These are phyloP conservation scores for Charina bottae DNA, from an alignment of 2,113 vertebrate genomes.

Conservation along the genomic window DNA sequence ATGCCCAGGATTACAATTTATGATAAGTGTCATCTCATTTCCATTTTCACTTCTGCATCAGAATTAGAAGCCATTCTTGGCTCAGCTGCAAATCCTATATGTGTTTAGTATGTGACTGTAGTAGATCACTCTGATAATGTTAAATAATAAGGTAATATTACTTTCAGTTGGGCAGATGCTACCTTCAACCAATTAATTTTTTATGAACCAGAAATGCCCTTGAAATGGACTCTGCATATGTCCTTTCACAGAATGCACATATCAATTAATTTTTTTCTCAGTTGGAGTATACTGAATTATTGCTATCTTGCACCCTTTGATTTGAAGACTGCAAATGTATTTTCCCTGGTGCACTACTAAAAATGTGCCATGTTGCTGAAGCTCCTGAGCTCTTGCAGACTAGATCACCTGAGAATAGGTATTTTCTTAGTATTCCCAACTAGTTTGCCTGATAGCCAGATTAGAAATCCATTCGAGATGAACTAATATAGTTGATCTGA, in stretches of 20 bases:
- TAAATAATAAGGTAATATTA: not conserved
- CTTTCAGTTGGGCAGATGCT: not conserved
- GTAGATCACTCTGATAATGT: not conserved
- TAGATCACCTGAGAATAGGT: accelerated
- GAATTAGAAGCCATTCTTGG: accelerated
- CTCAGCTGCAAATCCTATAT: not conserved
- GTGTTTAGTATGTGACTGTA: not conserved
- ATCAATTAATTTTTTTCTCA: conserved; percentile 18
- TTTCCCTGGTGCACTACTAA: accelerated
- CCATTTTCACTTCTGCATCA: accelerated
- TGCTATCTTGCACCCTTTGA: not conserved
- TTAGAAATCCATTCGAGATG: not conserved
- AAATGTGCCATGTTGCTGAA: not conserved
- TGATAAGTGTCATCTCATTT: not conserved
- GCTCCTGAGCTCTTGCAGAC: not conserved
- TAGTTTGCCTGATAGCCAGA: not conserved
- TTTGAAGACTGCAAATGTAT: not conserved
- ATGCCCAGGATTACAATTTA: not conserved
- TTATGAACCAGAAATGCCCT: not conserved
- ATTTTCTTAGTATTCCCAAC: not conserved
- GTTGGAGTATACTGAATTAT: conserved; percentile 21
- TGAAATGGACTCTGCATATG: not conserved
- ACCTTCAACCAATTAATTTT: not conserved
- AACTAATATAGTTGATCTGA: not conserved
- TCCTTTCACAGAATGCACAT: not conserved